Evolutionary conservation across 1,140 invertebrate species (phyloP).

Genomic region (Pseudomyrmex concolor): DNA sequence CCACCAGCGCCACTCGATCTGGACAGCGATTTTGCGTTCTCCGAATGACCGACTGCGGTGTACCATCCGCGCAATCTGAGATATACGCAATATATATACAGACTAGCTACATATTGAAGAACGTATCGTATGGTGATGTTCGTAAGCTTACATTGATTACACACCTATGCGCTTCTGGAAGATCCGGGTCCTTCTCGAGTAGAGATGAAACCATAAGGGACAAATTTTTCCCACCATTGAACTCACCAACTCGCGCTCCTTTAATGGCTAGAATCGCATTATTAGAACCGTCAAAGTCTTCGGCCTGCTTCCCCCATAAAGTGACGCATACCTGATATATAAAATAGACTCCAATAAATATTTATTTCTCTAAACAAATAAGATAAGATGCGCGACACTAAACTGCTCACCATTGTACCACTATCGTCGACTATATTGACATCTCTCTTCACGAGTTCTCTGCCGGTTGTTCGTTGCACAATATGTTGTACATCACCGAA

Average conservation of each 20-base stretch:
- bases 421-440: constrained; percentile 94
- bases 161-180: constrained; percentile 91
- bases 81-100: neutral
- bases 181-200: constrained; percentile 94
- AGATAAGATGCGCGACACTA: neutral
- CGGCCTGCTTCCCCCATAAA: constrained; percentile 93
- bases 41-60: constrained; percentile 89
- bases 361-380: neutral
- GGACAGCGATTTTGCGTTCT: constrained; percentile 84
- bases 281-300: constrained; percentile 91
- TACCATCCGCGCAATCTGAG: constrained; percentile 94
- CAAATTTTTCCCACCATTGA: constrained; percentile 90
- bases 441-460: constrained; percentile 96
- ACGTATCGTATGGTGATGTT: no score
- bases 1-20: constrained; percentile 54
- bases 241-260: constrained; percentile 90
- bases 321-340: constrained; percentile 87
- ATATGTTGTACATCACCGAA: constrained; percentile 90
- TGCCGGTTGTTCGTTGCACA: constrained; percentile 89
- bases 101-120: no score
- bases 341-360: constrained; percentile 56
- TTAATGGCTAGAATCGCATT: constrained; percentile 95
- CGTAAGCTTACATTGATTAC: neutral
- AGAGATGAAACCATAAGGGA: constrained; percentile 86
- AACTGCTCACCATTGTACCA: constrained; percentile 89